Percentiles rank a stretch among this genome's conserved stretches.
Evolutionary conservation across 2,888 invertebrate genomes (phyloP).

Genomic region (Acanthosepion esculentum): DNA sequence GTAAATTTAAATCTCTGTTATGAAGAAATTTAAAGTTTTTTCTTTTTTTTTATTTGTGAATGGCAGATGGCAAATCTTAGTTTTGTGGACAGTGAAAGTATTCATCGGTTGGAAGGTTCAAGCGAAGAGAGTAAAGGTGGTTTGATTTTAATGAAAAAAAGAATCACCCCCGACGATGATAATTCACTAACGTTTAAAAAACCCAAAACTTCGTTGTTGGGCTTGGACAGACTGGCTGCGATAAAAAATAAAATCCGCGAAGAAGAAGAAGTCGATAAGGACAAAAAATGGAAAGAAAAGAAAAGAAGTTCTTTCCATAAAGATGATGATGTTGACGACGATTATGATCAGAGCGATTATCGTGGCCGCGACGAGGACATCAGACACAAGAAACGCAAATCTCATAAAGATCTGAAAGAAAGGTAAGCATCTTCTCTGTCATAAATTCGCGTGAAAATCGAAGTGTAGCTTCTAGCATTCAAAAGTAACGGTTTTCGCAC

Average conservation of each 20-base stretch:
- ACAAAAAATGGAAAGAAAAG: conserved; percentile 51
- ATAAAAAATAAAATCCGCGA: conserved; percentile 68
- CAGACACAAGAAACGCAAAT: neutral
- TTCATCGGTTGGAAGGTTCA: conserved; percentile 73
- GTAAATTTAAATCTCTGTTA: too few species aligned
- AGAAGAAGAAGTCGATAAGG: conserved; percentile 49
- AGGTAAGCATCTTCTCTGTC: neutral
- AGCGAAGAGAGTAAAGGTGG: conserved; percentile 68
- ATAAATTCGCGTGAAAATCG: too few species aligned
- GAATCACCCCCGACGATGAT: conserved; percentile 53
- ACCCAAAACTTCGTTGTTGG: conserved; percentile 71
- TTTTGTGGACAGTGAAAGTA: conserved; percentile 63
- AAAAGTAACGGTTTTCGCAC: too few species aligned
- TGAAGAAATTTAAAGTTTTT: too few species aligned
- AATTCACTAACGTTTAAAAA: conserved; percentile 62
- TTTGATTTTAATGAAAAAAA: conserved; percentile 72
- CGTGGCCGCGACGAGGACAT: neutral
- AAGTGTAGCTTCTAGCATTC: too few species aligned
- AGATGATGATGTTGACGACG: neutral
- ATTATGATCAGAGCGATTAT: neutral
- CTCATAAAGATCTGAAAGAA: neutral
- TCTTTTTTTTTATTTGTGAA: neutral
- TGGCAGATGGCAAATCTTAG: conserved; percentile 55
- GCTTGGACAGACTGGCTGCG: conserved; percentile 75
- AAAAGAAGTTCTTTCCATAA: conserved; percentile 57